These are phyloP conservation scores for Pipa parva DNA, from an alignment of 2,113 vertebrate genomes.

Conservation along the genomic window DNA sequence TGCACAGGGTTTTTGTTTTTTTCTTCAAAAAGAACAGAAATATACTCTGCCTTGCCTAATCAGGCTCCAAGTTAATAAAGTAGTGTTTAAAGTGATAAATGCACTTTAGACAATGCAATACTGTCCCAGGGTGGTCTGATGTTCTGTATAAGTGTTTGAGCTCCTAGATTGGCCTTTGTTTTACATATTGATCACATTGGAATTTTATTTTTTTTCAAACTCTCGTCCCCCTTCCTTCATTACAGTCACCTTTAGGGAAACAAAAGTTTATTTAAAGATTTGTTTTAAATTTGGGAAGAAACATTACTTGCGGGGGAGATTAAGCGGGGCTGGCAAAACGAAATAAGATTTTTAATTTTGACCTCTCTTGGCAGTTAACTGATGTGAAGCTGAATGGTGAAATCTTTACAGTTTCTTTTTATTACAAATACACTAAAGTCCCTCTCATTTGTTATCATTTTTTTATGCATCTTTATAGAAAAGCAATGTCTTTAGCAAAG, in stretches of 20 bases:
- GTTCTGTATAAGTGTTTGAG: not conserved
- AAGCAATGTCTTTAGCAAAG: too few relatives aligned
- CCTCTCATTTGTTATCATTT: too few relatives aligned
- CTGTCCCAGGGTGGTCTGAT: not conserved
- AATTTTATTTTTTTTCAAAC: not conserved
- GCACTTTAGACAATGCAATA: not conserved
- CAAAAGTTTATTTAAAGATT: not conserved
- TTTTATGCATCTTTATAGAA: not conserved
- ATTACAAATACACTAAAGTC: too few relatives aligned
- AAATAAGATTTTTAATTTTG: too few relatives aligned
- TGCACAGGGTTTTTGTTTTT: slow-evolving; percentile 8
- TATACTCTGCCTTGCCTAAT: not conserved
- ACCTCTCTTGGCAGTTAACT: too few relatives aligned
- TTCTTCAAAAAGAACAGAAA: not conserved
- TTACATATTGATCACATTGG: not conserved
- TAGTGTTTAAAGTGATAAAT: not conserved
- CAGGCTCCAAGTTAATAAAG: not conserved
- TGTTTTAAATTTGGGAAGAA: not conserved
- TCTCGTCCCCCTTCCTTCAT: not conserved
- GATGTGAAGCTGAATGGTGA: too few relatives aligned
- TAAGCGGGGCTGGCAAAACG: too few relatives aligned
- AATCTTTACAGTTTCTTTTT: too few relatives aligned
- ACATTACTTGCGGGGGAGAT: not conserved
- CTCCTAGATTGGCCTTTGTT: not conserved
- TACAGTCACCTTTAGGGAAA: not conserved